A percentile compares a stretch with the other conserved stretches of the same genome.
These are phyloP conservation scores for Calliphora vomitoria DNA, from an alignment of 2,888 invertebrate genomes.

Conservation along the genomic window DNA sequence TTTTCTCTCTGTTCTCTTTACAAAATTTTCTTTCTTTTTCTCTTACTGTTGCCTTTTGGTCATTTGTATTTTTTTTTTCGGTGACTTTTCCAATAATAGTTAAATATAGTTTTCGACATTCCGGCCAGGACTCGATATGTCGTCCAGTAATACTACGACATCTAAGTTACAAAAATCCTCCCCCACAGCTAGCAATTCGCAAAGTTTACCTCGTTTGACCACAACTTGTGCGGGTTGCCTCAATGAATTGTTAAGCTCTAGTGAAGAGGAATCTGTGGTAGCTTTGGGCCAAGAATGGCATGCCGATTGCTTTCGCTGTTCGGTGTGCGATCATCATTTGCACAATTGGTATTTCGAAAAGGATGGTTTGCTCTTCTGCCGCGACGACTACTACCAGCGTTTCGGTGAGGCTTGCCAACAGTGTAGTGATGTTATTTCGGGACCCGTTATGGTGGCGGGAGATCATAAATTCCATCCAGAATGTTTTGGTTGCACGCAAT, in stretches of 20 bases:
- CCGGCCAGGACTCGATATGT: slow-evolving; percentile 55
- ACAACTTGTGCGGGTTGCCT: slow-evolving; percentile 79
- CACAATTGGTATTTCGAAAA: slow-evolving; percentile 98
- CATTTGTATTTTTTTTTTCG: neutral
- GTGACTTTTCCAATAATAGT: slow-evolving; percentile 47
- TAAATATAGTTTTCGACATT: slow-evolving; percentile 45
- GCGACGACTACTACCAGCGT: slow-evolving; percentile 94
- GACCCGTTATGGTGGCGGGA: slow-evolving; percentile 97
- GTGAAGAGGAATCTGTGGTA: slow-evolving; percentile 89
- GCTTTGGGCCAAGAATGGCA: slow-evolving; percentile 95
- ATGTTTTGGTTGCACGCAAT: slow-evolving; percentile 95
- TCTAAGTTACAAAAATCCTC: slow-evolving; percentile 59
- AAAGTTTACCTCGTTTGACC: slow-evolving; percentile 66
- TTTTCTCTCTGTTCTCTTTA: neutral
- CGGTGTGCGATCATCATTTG: slow-evolving; percentile 93
- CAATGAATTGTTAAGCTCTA: slow-evolving; percentile 83
- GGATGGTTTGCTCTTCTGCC: slow-evolving; percentile 94
- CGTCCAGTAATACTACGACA: slow-evolving; percentile 49
- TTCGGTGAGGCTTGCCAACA: slow-evolving; percentile 96
- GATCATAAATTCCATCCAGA: slow-evolving; percentile 98
- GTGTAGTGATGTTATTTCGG: slow-evolving; percentile 88
- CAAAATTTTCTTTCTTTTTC: neutral
- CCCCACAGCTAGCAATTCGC: slow-evolving; percentile 38
- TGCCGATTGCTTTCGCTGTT: slow-evolving; percentile 96
- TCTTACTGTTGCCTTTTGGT: neutral